Percentiles rank a stretch among this genome's conserved stretches.
phyloP scores from a whole-genome alignment of 2,888 invertebrate species.

The Cheilosia pagana region DNA sequence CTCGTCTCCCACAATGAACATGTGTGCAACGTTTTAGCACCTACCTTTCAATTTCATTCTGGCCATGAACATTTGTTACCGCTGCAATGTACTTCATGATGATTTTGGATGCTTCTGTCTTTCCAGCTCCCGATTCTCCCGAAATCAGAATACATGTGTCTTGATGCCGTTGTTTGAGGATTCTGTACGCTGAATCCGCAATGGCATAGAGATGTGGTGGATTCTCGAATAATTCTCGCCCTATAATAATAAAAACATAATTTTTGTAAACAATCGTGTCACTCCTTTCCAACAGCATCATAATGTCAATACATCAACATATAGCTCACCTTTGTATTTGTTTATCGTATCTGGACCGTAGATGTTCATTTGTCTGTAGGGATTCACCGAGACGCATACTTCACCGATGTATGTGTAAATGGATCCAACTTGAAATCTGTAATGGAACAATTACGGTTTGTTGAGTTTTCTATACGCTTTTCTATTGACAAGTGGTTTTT shows the following conservation, averaged over 20 bases:
- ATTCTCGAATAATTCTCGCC: slow-evolving; percentile 97
- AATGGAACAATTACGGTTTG: slow-evolving; percentile 54
- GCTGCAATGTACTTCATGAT: slow-evolving; percentile 99
- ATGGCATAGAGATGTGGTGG: slow-evolving; percentile 99
- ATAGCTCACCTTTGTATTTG: slow-evolving; percentile 90
- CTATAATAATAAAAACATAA: slow-evolving; percentile 80
- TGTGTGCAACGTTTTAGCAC: neutral
- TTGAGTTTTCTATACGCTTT: slow-evolving; percentile 47
- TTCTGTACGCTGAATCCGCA: slow-evolving; percentile 97
- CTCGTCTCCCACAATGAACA: neutral
- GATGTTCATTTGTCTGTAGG: slow-evolving; percentile 96
- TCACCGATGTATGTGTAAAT: slow-evolving; percentile 99
- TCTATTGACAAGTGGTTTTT: slow-evolving; percentile 35
- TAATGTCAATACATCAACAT: neutral
- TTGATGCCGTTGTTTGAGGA: slow-evolving; percentile 94
- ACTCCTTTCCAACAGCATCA: slow-evolving; percentile 1
- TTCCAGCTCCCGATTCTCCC: slow-evolving; percentile 99
- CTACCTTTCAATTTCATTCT: slow-evolving; percentile 97
- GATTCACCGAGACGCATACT: slow-evolving; percentile 98
- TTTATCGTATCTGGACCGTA: slow-evolving; percentile 94
- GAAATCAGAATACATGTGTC: slow-evolving; percentile 99
- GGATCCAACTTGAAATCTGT: slow-evolving; percentile 93
- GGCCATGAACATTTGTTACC: slow-evolving; percentile 95
- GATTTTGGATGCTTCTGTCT: slow-evolving; percentile 99
- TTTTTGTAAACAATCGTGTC: slow-evolving; percentile 18